These are phyloP conservation scores for Apotomis betuletana DNA, from an alignment of 2,888 invertebrate genomes.

Conservation along the genomic window DNA sequence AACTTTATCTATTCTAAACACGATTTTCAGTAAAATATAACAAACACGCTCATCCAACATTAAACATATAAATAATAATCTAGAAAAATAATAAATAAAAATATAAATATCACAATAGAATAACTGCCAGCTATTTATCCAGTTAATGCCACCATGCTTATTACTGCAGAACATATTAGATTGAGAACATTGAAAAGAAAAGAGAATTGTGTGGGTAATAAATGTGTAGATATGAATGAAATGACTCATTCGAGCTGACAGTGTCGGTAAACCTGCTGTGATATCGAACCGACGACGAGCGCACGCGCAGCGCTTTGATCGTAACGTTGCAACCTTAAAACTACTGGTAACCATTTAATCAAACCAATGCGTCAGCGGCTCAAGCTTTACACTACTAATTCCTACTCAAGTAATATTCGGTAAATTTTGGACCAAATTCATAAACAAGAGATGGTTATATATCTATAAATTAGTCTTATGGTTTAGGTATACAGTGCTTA, in stretches of 20 bases:
- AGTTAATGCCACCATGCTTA: conserved; percentile 43
- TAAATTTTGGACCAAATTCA: conserved; percentile 22
- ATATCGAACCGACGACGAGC: conserved; percentile 64
- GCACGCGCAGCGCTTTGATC: conserved; percentile 57
- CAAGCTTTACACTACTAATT: conserved; percentile 52
- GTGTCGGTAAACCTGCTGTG: conserved; percentile 76
- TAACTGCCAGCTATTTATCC: conserved; percentile 71
- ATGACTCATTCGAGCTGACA: conserved; percentile 62
- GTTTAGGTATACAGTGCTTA: conserved; percentile 37
- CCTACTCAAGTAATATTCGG: conserved; percentile 44
- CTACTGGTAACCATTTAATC: conserved; percentile 78
- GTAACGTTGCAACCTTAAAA: conserved; percentile 67
- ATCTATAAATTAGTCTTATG: conserved; percentile 3
- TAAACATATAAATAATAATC: conserved; percentile 75
- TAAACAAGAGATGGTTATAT: conserved; percentile 9
- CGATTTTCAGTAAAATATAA: conserved; percentile 70
- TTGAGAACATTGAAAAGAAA: conserved; percentile 37
- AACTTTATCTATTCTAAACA: conserved; percentile 55
- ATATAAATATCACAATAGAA: conserved; percentile 83
- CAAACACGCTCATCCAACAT: conserved; percentile 68
- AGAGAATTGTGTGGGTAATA: conserved; percentile 16
- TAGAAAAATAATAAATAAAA: conserved; percentile 78
- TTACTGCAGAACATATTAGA: conserved; percentile 31
- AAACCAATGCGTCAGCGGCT: conserved; percentile 59
- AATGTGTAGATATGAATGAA: conserved; percentile 39